A percentile compares a stretch with the other conserved stretches of the same genome.
Evolutionary conservation across 2,888 invertebrate species (phyloP).

Genomic region (Malthinus flaveolus): DNA sequence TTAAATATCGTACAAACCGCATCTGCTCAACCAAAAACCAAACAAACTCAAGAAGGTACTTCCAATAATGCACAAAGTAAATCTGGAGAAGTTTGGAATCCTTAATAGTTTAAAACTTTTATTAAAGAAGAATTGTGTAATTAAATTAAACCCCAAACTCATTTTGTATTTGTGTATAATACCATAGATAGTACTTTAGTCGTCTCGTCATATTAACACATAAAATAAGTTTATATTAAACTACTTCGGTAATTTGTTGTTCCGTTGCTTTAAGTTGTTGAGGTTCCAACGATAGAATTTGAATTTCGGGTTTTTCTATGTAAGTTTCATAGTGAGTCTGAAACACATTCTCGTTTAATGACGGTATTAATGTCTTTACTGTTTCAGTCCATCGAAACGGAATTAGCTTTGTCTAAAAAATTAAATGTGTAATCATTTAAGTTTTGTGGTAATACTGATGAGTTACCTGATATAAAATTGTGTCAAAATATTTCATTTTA

Average conservation of each 20-base stretch:
- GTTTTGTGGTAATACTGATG: too few relatives aligned
- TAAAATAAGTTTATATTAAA: too few relatives aligned
- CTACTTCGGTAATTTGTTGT: too few relatives aligned
- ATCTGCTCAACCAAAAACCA: not conserved
- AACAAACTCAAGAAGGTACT: not conserved
- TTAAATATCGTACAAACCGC: slow-evolving; percentile 6
- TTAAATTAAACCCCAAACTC: too few relatives aligned
- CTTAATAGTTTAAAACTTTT: too few relatives aligned
- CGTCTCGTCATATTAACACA: too few relatives aligned
- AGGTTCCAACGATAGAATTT: slow-evolving; percentile 42
- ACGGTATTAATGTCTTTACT: slow-evolving; percentile 30
- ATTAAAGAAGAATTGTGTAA: too few relatives aligned
- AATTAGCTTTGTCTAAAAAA: slow-evolving; percentile 30
- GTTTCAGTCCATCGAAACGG: slow-evolving; percentile 35
- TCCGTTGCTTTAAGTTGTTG: slow-evolving; percentile 30
- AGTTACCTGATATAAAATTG: slow-evolving; percentile 38
- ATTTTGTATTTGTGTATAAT: too few relatives aligned
- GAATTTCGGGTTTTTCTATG: slow-evolving; percentile 28
- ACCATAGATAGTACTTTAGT: too few relatives aligned
- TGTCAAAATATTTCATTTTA: slow-evolving; percentile 37
- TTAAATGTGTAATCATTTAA: not conserved
- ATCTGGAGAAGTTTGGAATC: too few relatives aligned
- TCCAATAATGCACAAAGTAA: too few relatives aligned
- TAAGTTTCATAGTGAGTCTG: slow-evolving; percentile 23
- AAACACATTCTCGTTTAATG: slow-evolving; percentile 11